Conservation (phyloP, 1,140 invertebrate genomes). For the Cataglyphis hispanica region DNA sequence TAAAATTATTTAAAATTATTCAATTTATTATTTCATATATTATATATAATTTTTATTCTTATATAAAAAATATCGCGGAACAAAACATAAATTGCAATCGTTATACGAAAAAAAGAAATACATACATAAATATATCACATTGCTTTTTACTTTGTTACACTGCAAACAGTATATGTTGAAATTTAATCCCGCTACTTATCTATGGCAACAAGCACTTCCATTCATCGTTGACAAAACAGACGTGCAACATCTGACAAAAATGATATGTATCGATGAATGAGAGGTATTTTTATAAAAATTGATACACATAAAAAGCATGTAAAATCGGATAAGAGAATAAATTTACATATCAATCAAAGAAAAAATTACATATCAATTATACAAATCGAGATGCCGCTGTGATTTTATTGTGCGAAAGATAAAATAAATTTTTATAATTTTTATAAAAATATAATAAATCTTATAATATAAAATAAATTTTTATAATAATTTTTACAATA, state of each 20-base stretch:
- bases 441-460: too few species aligned
- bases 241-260: background rate
- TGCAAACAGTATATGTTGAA: background rate
- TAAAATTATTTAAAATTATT: background rate
- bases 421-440: too few species aligned
- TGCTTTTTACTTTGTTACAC: background rate
- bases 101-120: background rate
- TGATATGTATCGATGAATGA: background rate
- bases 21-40: too few species aligned
- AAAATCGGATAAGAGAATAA: too few species aligned
- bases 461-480: too few species aligned
- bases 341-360: too few species aligned
- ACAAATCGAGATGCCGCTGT: background rate
- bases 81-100: background rate
- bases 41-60: background rate
- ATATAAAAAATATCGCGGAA: background rate
- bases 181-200: background rate
- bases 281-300: background rate
- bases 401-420: background rate
- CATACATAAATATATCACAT: background rate
- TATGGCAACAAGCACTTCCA: background rate
- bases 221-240: constrained; percentile 10
- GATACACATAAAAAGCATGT: background rate
- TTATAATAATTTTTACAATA: too few species aligned
- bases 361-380: too few species aligned